Percentiles rank a stretch among this genome's conserved stretches.
phyloP scores from a whole-genome alignment of 2,797 vertebrate genomes.

The Enteromius paludinosus region DNA sequence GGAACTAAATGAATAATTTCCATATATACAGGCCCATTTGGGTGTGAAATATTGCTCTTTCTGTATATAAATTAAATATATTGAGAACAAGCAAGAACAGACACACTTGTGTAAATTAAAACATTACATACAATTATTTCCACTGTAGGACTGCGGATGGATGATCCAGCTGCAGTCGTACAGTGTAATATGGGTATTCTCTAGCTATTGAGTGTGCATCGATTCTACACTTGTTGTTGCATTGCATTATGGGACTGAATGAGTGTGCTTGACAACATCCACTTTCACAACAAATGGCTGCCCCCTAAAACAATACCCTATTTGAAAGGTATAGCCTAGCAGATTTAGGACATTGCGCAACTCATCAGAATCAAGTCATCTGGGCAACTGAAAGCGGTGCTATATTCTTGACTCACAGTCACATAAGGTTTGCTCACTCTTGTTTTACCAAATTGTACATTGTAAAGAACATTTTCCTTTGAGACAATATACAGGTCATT shows the following conservation, averaged over 20 bases:
- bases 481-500: not conserved
- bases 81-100: not conserved
- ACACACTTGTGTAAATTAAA: not conserved
- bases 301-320: not conserved
- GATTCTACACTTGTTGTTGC: not conserved
- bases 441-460: not conserved
- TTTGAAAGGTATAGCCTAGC: not conserved
- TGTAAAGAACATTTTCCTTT: not conserved
- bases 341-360: not conserved
- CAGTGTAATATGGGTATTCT: not conserved
- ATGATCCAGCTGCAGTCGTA: not conserved
- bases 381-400: not conserved
- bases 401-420: not conserved
- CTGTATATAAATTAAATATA: too few relatives aligned
- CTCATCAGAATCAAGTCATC: not conserved
- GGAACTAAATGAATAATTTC: not conserved
- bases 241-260: not conserved
- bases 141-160: not conserved
- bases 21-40: not conserved
- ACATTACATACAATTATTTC: not conserved
- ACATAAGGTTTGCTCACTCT: not conserved
- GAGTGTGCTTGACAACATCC: not conserved
- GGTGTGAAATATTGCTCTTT: not conserved
- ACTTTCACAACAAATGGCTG: not conserved
- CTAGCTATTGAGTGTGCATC: not conserved